Conservation (phyloP, 2,113 vertebrate genomes). For the Columbina picui region DNA sequence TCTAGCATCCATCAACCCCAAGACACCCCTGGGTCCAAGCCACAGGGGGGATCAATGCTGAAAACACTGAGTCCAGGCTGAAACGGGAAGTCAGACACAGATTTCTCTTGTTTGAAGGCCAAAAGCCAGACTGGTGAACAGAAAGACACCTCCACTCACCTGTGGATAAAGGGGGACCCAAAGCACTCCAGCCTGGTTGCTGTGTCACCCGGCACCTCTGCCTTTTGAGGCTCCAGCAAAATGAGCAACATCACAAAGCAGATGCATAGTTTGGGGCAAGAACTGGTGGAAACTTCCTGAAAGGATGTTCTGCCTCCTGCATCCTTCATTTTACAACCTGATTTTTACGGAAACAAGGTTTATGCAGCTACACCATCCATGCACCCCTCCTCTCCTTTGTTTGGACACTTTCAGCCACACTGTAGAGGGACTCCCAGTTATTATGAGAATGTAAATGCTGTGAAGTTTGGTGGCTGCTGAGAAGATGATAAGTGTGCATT, state of each 20-base stretch:
- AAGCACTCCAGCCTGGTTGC: background rate
- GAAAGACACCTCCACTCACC: background rate
- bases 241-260: background rate
- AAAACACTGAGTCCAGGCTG: background rate
- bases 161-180: background rate
- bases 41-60: background rate
- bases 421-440: background rate
- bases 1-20: background rate
- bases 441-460: background rate
- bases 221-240: background rate
- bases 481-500: background rate
- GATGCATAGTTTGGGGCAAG: background rate
- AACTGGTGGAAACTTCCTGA: background rate
- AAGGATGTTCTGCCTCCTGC: background rate
- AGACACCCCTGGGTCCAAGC: background rate
- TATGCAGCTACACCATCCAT: background rate
- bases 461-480: background rate
- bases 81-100: rapidly evolving
- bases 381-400: background rate
- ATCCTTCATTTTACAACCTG: background rate
- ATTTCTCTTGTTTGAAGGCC: background rate
- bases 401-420: background rate
- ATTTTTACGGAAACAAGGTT: background rate
- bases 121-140: background rate
- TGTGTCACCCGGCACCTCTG: background rate